phyloP scores from a whole-genome alignment of 2,113 vertebrate genomes.

The Phylloscopus whistleri region DNA sequence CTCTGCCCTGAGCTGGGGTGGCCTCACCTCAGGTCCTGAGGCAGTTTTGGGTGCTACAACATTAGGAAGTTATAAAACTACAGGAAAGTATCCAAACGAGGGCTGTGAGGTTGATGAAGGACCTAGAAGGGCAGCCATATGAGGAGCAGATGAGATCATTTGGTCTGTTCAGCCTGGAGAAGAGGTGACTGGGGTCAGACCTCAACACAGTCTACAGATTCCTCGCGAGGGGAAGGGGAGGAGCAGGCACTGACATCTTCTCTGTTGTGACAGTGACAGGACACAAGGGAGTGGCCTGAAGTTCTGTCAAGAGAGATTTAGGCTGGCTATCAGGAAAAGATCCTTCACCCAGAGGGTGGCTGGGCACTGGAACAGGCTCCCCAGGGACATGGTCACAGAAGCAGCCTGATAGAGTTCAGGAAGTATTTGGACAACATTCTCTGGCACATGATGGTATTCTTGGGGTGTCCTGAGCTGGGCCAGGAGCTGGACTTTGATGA shows the following conservation, averaged over 20 bases:
- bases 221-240: accelerated
- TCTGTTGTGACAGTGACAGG: not conserved
- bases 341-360: not conserved
- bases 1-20: not conserved
- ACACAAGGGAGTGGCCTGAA: not conserved
- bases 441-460: not conserved
- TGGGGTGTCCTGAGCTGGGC: not conserved
- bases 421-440: not conserved
- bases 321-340: not conserved
- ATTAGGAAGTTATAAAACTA: not conserved
- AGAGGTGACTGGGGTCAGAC: not conserved
- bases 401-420: not conserved
- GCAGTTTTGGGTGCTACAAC: not conserved
- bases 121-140: not conserved
- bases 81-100: too few relatives aligned
- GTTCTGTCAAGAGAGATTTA: not conserved
- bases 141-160: not conserved
- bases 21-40: not conserved
- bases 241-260: not conserved
- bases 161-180: not conserved
- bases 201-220: not conserved
- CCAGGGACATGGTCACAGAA: not conserved
- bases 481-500: not conserved
- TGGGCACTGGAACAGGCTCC: not conserved
- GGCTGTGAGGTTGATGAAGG: not conserved